phyloP scores from a whole-genome alignment of 1,140 invertebrate species.

The Chrysoperla carnea region DNA sequence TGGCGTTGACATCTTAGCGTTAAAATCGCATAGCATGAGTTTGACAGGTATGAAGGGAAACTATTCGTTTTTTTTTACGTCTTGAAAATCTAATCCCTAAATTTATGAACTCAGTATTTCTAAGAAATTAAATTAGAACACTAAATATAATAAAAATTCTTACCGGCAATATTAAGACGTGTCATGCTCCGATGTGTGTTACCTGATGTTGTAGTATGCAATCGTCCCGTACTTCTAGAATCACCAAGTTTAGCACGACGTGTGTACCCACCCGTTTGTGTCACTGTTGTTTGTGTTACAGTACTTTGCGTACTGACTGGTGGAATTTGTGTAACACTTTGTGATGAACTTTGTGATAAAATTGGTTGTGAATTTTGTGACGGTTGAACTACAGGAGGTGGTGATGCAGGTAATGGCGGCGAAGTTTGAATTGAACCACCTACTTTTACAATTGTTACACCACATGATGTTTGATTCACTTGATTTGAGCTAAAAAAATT shows the following conservation, averaged over 20 bases:
- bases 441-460: conserved; percentile 58
- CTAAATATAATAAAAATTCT: conserved; percentile 1
- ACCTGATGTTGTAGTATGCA: conserved; percentile 43
- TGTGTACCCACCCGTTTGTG: conserved; percentile 32
- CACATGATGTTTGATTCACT: conserved; percentile 29
- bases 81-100: no score
- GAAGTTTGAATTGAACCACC: conserved; percentile 25
- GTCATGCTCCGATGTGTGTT: conserved; percentile 56
- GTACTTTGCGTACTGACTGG: conserved; percentile 11
- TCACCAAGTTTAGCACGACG: conserved; percentile 42
- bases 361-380: conserved; percentile 3
- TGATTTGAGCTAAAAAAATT: conserved; percentile 16
- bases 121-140: neutral
- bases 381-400: conserved; percentile 3
- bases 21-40: no score
- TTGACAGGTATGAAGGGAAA: no score
- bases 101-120: neutral
- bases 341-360: conserved; percentile 4
- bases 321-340: conserved; percentile 7
- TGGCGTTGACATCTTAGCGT: no score
- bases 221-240: conserved; percentile 45
- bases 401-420: conserved; percentile 1
- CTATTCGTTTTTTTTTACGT: no score
- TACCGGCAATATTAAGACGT: conserved; percentile 44
- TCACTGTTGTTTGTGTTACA: conserved; percentile 8